phyloP scores from a whole-genome alignment of 2,113 vertebrate genomes.

The Lipotes vexillifer region DNA sequence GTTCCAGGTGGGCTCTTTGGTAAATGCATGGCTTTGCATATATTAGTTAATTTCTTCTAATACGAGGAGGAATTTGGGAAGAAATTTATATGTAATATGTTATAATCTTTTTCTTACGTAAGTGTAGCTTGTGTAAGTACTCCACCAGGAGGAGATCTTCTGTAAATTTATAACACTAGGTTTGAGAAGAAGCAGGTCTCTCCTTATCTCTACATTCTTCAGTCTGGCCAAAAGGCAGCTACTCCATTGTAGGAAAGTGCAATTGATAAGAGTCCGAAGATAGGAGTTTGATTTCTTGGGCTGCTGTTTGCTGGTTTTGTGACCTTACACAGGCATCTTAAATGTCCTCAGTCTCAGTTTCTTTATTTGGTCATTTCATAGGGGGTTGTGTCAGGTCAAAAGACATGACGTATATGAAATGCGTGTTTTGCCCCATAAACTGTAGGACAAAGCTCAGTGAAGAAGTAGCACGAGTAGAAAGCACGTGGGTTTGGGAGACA shows the following conservation, averaged over 20 bases:
- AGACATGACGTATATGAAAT: not conserved
- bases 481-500: not conserved
- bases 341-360: not conserved
- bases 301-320: not conserved
- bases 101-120: not conserved
- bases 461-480: not conserved
- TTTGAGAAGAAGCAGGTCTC: not conserved
- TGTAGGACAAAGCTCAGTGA: not conserved
- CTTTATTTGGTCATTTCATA: not conserved
- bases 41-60: not conserved
- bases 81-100: not conserved
- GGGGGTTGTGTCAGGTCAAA: not conserved
- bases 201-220: not conserved
- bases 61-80: not conserved
- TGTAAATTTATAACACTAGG: slow-evolving; percentile 25
- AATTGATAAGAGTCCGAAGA: not conserved
- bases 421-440: not conserved
- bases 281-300: not conserved
- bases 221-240: not conserved
- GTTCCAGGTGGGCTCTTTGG: not conserved
- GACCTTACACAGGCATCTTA: not conserved
- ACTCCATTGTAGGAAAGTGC: not conserved
- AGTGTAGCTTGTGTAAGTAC: not conserved
- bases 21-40: slow-evolving; percentile 6
- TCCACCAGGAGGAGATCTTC: not conserved